A percentile compares a stretch with the other conserved stretches of the same genome.
Conservation (phyloP, 2,113 vertebrate species). For the Cyprinodon variegatus region DNA sequence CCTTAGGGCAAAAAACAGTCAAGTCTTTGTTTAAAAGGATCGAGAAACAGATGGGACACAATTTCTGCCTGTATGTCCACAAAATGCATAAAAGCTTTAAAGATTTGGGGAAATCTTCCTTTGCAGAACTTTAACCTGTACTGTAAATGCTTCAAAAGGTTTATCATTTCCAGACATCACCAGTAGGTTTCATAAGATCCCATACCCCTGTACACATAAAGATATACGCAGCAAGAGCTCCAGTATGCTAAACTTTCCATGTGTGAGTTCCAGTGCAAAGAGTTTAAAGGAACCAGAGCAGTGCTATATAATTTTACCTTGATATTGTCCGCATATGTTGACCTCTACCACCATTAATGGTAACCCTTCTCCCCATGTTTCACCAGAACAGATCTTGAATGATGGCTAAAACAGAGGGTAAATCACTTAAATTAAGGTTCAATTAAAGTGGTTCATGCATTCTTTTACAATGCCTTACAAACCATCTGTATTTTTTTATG, state of each 20-base stretch:
- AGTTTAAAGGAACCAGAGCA: slow-evolving; percentile 56
- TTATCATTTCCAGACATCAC: slow-evolving; percentile 59
- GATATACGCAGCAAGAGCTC: slow-evolving; percentile 46
- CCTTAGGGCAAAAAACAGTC: not conserved
- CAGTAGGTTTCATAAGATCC: slow-evolving; percentile 46
- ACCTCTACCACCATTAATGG: slow-evolving; percentile 43
- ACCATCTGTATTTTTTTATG: not conserved
- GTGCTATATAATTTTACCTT: slow-evolving; percentile 54
- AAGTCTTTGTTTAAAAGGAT: slow-evolving; percentile 11
- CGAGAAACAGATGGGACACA: not conserved
- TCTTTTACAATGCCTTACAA: slow-evolving; percentile 5
- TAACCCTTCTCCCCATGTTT: slow-evolving; percentile 44
- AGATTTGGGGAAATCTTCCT: not conserved
- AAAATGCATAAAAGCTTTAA: slow-evolving; percentile 13
- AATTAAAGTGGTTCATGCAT: slow-evolving; percentile 13
- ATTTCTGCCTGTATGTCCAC: not conserved
- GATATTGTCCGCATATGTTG: slow-evolving; percentile 69
- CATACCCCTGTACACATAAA: slow-evolving; percentile 35
- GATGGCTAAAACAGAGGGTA: slow-evolving; percentile 67
- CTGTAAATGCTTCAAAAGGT: slow-evolving; percentile 25
- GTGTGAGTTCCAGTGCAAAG: slow-evolving; percentile 55
- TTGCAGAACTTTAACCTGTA: slow-evolving; percentile 18
- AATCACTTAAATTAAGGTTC: slow-evolving; percentile 38
- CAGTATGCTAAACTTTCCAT: slow-evolving; percentile 45
- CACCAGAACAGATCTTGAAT: slow-evolving; percentile 43